Evolutionary conservation across 2,113 vertebrate genomes (phyloP), one percentile per base, ranked within the genome.

Genomic region (Ursus arctos): DNA sequence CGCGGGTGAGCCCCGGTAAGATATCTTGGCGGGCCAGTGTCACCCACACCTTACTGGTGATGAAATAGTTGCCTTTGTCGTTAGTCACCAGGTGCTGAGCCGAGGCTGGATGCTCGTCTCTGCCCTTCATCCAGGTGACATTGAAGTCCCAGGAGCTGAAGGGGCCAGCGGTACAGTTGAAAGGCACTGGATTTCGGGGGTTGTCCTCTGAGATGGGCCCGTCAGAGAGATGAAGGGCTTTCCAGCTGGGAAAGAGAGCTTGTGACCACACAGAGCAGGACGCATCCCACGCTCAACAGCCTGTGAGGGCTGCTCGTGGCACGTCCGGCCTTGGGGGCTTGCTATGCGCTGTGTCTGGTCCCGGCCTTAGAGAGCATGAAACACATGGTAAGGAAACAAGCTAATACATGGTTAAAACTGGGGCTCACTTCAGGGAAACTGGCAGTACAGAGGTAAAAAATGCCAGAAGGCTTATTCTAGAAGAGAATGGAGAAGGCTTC

Each of bases 51-150:
- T 92, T 95, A 33, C 96, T 95, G 59, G 63, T 88, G 71, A 96
- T 0, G 0, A 13, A 94, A 81, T 91, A 76, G 71, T 28, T 49
- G 71, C 89, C 88, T 33, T 40, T 59, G 28, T 31, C 4, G 3
- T 79, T 1, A 0, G 22, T 24, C 53, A 88, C 9, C 22, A 49
- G 11, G 47, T 16, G 1, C 67, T 87, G 95, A 49, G 28, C 22
- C 4, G 91, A 91, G 36, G 69, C 93, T 63, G 69, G 85, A 9
- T 43, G 88, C n/a, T 97, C 71, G 6, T 85, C 53, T 6, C n/a
- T 33, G 47, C 76, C 51, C 81, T 97, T 97, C 89, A 88, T 40
- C 95, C 97, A 98, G 21, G 79, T 91, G 40, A 98, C 53, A 12
- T 0, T 88, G 91, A 94, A 4, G 22, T 94, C 43, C 13, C 7